phyloP scores from a whole-genome alignment of 2,113 vertebrate species.

The Actinemys pallida region DNA sequence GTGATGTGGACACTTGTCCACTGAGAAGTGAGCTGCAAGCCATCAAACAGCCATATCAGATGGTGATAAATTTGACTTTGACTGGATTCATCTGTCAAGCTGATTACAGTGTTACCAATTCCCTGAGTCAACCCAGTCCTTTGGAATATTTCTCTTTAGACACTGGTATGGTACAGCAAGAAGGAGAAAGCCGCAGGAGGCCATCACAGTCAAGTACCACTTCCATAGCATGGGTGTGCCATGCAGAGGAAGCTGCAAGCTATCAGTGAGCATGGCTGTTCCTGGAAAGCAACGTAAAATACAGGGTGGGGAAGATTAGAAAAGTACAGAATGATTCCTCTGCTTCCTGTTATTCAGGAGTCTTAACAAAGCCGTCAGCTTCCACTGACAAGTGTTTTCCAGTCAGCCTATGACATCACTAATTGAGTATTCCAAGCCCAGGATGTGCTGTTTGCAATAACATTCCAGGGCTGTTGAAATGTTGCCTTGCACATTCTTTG shows the following conservation, averaged over 20 bases:
- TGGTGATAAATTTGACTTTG: not conserved
- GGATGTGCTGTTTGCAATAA: not conserved
- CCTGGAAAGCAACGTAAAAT: not conserved
- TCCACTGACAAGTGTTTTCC: conserved; percentile 61
- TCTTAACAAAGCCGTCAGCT: conserved; percentile 30
- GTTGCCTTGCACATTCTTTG: rapidly evolving
- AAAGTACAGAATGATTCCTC: conserved; percentile 24
- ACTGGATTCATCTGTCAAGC: not conserved
- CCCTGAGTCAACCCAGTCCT: not conserved
- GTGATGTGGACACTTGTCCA: not conserved
- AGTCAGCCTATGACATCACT: not conserved
- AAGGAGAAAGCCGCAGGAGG: not conserved
- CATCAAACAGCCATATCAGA: not conserved
- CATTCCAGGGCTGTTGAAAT: rapidly evolving
- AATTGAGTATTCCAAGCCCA: not conserved
- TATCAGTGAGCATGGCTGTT: conserved; percentile 44
- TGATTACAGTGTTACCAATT: not conserved
- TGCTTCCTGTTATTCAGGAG: conserved; percentile 75
- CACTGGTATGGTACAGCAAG: not conserved
- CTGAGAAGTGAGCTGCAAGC: not conserved
- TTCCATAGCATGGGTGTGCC: not conserved
- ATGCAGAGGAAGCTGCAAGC: not conserved
- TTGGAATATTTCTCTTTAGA: not conserved
- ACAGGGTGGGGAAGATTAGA: conserved; percentile 28
- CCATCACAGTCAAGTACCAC: not conserved